Base-by-base conservation (phyloP, 2,888 invertebrate genomes). In the Chymomyza procnemis region DNA sequence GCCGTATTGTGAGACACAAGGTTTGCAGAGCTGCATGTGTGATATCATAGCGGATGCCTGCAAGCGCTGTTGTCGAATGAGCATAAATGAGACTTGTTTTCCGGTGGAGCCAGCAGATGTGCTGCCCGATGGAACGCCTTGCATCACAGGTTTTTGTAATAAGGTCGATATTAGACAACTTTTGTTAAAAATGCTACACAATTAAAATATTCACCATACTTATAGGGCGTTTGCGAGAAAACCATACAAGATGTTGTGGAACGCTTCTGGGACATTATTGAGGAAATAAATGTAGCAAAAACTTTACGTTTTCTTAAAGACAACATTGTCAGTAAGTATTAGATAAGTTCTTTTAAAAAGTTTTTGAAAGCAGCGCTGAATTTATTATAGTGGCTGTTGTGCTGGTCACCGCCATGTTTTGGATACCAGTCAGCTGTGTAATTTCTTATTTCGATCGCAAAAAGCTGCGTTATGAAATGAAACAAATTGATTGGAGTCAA, bases 211-310 rank as follows among this genome's bases (percentile, higher is more conserved):
- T 41, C 26, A n/a, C 3, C 3, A 9, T 48, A 30, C 34, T 89
- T 91, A 4, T 90, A 98, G 97, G 98, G 98, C 8, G 93, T 95
- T 26, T 99, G 98, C 88, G 97, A 97, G 90, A 97, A 97, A 91
- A 97, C 97, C 0, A 96, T 97, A 70, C 97, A 97, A 89, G 98
- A 98, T 89, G 97, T 98, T 22, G 97, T 98, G 9, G 97, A 98
- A 90, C 93, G 98, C 34, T 97, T 99, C 91, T 99, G 98, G 97
- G 97, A 97, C 89, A 97, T 99, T 61, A 98, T 99, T 72, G 98
- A 98, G 91, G 97, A 98, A 87, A 97, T 98, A 67, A 97, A 97
- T 91, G 97, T 97, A 69, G 97, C 97, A 90, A 96, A 97, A 89
- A 96, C 97, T 80, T 92, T 97, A 80, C 93, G 96, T 61, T 97